Base-by-base conservation (phyloP, 1,140 invertebrate genomes). In the Gryon sp. region DNA sequence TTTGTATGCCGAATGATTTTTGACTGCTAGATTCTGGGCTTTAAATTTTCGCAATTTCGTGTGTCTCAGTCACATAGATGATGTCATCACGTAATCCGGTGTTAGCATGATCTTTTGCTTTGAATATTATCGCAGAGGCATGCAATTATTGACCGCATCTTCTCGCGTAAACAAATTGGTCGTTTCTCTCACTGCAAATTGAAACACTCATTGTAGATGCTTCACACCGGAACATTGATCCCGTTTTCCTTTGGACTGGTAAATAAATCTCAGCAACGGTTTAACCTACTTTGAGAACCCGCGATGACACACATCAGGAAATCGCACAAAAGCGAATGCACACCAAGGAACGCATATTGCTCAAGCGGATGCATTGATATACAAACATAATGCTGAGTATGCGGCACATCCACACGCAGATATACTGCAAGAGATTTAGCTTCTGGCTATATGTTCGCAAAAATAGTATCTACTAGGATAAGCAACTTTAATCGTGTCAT, bases 201-300 rank as follows among this genome's bases (percentile, higher is more conserved):
- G 57, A 38, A 32, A 24, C 24, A 28, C 9, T 1, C 2, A 34
- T 50, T 60, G 11, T n/a, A 11, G 36, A 52, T 32, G 9, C 19
- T 52, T 75, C 34, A 9, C 22, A 28, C 30, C n/a, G 60, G 52
- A 63, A 43, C 59, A 57, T 69, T 78, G 69, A 74, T 78, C 66
- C 26, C 69, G 24, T 57, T 53, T 65, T 59, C 40, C 69, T 74
- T 73, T 20, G 45, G 62, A 38, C 63, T 63, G 24, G 43, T 57
- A 68, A 77, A 74, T 78, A 74, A 74, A 74, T 73, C 68, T 59
- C 62, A 20, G 30, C 18, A 62, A 55, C 53, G 43, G 65, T 75
- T 75, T 78, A 74, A 78, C 80, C 80, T 80, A 82, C 72, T 80
- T 80, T 80, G 80, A 80, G 80, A 82, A 80, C 75, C 80, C 72